These are phyloP conservation scores for Notechis scutatus DNA, from an alignment of 2,113 vertebrate species.

Conservation along the genomic window DNA sequence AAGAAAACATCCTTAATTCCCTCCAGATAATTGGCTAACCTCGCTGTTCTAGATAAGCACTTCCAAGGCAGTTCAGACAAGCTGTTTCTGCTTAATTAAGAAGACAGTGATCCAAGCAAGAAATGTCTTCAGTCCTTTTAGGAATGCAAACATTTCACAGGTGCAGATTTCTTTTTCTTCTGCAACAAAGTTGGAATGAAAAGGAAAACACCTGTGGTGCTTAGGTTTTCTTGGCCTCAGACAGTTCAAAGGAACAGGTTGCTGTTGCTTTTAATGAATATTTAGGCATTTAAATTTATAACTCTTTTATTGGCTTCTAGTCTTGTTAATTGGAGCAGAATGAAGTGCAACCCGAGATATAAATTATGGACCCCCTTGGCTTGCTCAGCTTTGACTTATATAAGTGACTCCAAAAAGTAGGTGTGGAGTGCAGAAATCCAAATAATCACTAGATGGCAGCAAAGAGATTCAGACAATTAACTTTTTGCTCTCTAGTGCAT, in stretches of 20 bases:
- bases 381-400: not conserved
- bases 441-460: not conserved
- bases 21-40: not conserved
- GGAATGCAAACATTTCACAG: not conserved
- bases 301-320: not conserved
- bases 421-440: not conserved
- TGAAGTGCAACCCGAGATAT: not conserved
- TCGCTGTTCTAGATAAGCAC: constrained; percentile 6
- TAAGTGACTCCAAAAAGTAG: not conserved
- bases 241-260: not conserved
- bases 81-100: constrained; percentile 15
- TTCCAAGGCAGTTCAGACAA: constrained; percentile 11
- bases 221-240: not conserved
- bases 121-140: not conserved
- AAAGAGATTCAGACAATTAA: not conserved
- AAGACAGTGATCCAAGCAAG: not conserved
- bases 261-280: not conserved
- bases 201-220: not conserved
- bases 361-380: not conserved
- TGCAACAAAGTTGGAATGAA: not conserved
- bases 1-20: not conserved
- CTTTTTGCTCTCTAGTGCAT: not conserved
- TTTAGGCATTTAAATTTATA: not conserved
- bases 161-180: not conserved
- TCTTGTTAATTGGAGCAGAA: not conserved